Evolutionary conservation across 2,113 vertebrate genomes (phyloP), one percentile per base, ranked within the genome.

Genomic region (Lasiurus borealis): DNA sequence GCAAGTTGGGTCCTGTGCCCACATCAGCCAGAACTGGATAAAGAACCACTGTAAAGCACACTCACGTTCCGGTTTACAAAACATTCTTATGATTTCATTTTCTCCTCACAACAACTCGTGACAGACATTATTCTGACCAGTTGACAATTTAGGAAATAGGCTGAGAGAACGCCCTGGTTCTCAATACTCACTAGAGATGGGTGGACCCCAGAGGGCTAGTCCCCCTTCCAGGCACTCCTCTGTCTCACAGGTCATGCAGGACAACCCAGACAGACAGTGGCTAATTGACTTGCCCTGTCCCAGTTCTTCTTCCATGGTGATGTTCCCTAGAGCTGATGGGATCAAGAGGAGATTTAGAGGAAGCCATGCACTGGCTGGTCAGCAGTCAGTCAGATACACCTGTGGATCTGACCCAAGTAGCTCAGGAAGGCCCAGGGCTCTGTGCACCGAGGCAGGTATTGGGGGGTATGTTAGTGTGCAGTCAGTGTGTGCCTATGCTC

Each of bases 141-240:
- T 82, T 93, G 92, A 48, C 54, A 69, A 18, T 64, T 85, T 57
- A 59, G 72, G 88, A 95, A 94, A 88, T 92, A 87, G 90, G 87
- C 82, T 80, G 3, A 2, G 66, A 44, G 27, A 50, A 66, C 1
- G 4, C 29, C 3, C 21, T 6, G 27, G 5, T 62, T 86, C 50
- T 9, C 15, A 1, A 2, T 18, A 14, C 57, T 81, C 18, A 3
- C 69, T 4, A 31, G 8, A 8, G 11, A n/a, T 7, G 73, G 46
- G 66, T 59, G 27, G 81, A 93, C 9, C 12, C 16, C 44, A 27
- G 9, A 6, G 0, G 12, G 44, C 81, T n/a, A 36, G 16, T 3
- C 7, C 54, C 8, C n/a, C 29, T 72, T 29, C 14, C 44, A 40
- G 46, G 52, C 46, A 16, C 12, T 69, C 62, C 27, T 36, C 23